A percentile compares a stretch with the other conserved stretches of the same genome.
Evolutionary conservation across 35 echinoderm and acorn worm genomes (phyloP).

Genomic region (Apostichopus californicus): DNA sequence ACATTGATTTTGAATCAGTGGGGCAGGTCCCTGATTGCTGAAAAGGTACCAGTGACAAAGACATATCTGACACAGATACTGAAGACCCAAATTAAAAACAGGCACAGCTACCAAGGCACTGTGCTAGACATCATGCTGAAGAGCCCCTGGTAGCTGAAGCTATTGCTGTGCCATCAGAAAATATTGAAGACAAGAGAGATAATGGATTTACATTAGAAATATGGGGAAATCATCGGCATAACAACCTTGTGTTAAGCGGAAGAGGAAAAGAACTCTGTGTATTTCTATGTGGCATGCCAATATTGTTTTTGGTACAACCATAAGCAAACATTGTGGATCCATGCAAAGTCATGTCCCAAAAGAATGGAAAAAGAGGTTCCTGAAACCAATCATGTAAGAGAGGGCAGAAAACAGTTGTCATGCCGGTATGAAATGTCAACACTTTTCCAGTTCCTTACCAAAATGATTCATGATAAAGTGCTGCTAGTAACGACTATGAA

Average conservation of each 20-base stretch:
- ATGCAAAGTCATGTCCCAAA: not conserved
- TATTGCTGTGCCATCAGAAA: constrained; percentile 10
- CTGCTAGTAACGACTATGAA: constrained; percentile 8
- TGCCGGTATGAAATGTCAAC: constrained; percentile 3
- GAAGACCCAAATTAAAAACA: constrained; percentile 20
- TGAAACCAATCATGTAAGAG: constrained; percentile 12
- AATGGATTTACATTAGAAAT: constrained; percentile 43
- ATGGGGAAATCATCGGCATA: constrained; percentile 39
- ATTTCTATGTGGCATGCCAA: constrained; percentile 4
- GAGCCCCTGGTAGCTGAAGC: constrained; percentile 38
- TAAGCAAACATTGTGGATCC: constrained; percentile 22
- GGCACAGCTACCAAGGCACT: constrained; percentile 44
- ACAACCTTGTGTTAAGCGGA: constrained; percentile 15
- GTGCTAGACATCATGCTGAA: constrained; percentile 40
- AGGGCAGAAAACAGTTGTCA: not conserved
- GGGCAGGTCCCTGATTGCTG: not conserved
- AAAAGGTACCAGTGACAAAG: constrained; percentile 7
- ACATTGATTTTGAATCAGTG: not conserved
- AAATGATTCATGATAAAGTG: constrained; percentile 3
- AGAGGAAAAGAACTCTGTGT: constrained; percentile 25
- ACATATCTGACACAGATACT: not conserved
- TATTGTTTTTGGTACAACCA: constrained; percentile 1
- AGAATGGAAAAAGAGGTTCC: not conserved
- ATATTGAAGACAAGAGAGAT: not conserved
- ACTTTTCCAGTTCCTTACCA: not conserved